Evolutionary conservation across 2,888 invertebrate species (phyloP).

Genomic region (Drosophila buzzatii): DNA sequence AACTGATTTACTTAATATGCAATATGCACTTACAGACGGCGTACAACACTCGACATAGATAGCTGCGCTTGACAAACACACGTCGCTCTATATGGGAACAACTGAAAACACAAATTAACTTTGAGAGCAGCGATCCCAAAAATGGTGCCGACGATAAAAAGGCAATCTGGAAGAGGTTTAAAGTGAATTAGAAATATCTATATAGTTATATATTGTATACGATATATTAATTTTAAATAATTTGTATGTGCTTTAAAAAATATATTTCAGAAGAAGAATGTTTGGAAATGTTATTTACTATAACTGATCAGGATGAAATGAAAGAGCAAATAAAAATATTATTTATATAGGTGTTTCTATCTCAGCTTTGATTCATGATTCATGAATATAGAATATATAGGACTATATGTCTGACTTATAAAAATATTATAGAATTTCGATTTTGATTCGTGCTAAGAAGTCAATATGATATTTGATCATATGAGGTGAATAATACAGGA

Average conservation of each 20-base stretch:
- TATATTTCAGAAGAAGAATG: too few species aligned
- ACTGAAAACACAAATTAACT: conserved; percentile 68
- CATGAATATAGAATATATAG: too few species aligned
- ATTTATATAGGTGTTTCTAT: not conserved
- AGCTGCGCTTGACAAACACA: conserved; percentile 56
- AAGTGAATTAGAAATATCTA: not conserved
- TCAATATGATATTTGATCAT: too few species aligned
- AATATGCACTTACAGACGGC: conserved; percentile 59
- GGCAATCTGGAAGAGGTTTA: conserved; percentile 62
- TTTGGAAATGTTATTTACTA: not conserved
- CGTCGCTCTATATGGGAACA: conserved; percentile 64
- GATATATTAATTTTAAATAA: too few species aligned
- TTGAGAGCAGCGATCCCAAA: conserved; percentile 74
- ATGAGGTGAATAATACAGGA: too few species aligned
- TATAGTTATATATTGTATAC: not conserved
- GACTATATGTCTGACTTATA: too few species aligned
- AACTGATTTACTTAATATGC: too few species aligned
- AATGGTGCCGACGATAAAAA: conserved; percentile 75
- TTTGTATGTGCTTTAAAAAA: too few species aligned
- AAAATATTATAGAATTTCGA: too few species aligned
- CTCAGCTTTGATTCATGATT: too few species aligned
- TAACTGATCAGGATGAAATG: not conserved
- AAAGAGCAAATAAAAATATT: not conserved
- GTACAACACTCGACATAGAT: conserved; percentile 73
- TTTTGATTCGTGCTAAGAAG: too few species aligned